Percentiles rank a stretch among this genome's conserved stretches.
phyloP scores from a whole-genome alignment of 2,888 invertebrate species.

The Salpingus planirostris region DNA sequence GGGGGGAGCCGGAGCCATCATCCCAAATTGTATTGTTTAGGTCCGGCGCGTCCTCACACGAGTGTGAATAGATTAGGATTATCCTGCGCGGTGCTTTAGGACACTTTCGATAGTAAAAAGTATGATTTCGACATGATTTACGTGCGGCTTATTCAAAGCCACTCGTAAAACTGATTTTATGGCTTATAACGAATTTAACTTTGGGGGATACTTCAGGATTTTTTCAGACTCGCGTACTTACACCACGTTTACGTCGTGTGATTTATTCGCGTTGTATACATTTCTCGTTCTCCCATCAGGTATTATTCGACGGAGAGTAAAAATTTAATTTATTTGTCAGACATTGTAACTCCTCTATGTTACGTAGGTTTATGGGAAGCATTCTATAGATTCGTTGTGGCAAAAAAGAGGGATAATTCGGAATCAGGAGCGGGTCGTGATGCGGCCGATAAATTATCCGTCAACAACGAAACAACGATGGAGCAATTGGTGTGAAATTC shows the following conservation, averaged over 20 bases:
- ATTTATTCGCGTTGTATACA: background rate
- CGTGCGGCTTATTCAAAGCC: slow-evolving; percentile 26
- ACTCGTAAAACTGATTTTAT: slow-evolving; percentile 28
- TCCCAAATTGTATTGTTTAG: slow-evolving; percentile 32
- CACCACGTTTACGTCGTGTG: background rate
- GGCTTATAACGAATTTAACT: slow-evolving; percentile 31
- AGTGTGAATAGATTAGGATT: slow-evolving; percentile 33
- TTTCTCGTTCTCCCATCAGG: background rate
- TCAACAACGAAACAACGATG: slow-evolving; percentile 36
- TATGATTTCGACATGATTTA: slow-evolving; percentile 25
- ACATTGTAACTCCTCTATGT: too few species aligned
- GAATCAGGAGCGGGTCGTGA: slow-evolving; percentile 31
- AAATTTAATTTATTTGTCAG: slow-evolving; percentile 15
- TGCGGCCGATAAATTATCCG: slow-evolving; percentile 35
- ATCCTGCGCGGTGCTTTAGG: slow-evolving; percentile 27
- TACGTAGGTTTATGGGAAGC: too few species aligned
- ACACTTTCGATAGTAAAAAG: slow-evolving; percentile 27
- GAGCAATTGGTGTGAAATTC: slow-evolving; percentile 41
- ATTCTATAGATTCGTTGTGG: too few species aligned
- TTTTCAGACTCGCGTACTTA: slow-evolving; percentile 13
- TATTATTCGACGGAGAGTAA: slow-evolving; percentile 11
- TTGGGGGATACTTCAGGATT: slow-evolving; percentile 22
- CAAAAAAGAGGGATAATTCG: slow-evolving; percentile 35
- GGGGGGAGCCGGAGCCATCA: slow-evolving; percentile 8
- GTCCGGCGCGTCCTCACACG: slow-evolving; percentile 22